A percentile compares a stretch with the other conserved stretches of the same genome.
Evolutionary conservation across 2,797 vertebrate species (phyloP).

Genomic region (Crocidura indochinensis): DNA sequence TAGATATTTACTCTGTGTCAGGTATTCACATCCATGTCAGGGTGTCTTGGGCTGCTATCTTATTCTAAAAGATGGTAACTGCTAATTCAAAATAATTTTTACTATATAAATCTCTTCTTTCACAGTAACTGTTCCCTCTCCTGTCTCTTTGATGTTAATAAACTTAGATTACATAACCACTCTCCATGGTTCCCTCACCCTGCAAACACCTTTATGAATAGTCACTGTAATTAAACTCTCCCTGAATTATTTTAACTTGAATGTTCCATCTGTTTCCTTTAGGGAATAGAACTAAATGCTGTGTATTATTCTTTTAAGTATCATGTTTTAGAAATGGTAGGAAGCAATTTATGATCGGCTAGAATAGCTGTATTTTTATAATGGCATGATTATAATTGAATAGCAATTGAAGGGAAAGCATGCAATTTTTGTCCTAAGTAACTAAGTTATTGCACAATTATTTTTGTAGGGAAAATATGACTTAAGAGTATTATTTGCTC

Average conservation of each 20-base stretch:
- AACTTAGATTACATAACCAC: conserved; percentile 30
- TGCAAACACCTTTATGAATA: conserved; percentile 60
- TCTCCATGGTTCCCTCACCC: conserved; percentile 8
- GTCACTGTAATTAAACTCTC: conserved; percentile 66
- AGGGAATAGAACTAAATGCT: conserved; percentile 58
- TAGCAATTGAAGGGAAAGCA: conserved; percentile 27
- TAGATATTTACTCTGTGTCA: background rate
- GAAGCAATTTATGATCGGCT: conserved; percentile 59
- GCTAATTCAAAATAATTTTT: background rate
- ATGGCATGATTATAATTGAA: conserved; percentile 11
- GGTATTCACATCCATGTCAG: background rate
- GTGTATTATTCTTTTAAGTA: conserved; percentile 56
- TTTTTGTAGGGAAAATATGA: conserved; percentile 34
- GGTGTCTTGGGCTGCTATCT: background rate
- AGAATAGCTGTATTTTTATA: conserved; percentile 50
- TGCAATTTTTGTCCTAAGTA: conserved; percentile 19
- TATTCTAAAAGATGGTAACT: background rate
- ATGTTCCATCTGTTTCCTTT: conserved; percentile 69
- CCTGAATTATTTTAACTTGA: conserved; percentile 44
- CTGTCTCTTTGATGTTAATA: conserved; percentile 44
- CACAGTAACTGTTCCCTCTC: background rate
- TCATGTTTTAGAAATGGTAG: conserved; percentile 37
- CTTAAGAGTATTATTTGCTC: conserved; percentile 15
- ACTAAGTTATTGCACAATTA: background rate
- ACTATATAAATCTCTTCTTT: background rate